Evolutionary conservation across 1,140 invertebrate species (phyloP), one percentile per base, ranked within the genome.

Genomic region (Cepaea nemoralis): DNA sequence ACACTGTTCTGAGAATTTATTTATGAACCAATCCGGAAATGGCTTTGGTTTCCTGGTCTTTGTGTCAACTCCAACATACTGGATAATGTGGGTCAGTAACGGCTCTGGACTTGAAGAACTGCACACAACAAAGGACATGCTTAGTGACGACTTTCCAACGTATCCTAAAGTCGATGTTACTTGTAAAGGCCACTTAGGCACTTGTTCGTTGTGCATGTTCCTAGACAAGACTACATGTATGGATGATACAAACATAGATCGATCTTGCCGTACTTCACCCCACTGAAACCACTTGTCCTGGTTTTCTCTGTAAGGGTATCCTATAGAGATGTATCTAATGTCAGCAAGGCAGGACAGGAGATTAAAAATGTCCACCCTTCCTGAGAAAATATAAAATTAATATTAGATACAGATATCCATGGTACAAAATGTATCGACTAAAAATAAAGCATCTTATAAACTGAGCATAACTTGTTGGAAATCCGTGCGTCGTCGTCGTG

Each of bases 11-110:
- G 24, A 37, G 33, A n/a, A 77, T 39, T 77, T 77, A 19, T 77
- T 59, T 31, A 48, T 63, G 55, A 55, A 77, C 50, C 75, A 63
- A 3, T 77, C 75, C 35, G 75, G 75, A 39, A 77, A 42, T 1
- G 27, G 14, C 45, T 50, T 39, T 50, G 33, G 81, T 42, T 50
- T 77, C 55, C 27, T 27, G 35, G 48, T 76, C 59, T 27, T 33
- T 70, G 27, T 77, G 75, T 77, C 40, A 27, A 59, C 75, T 27
- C 35, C 40, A 59, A 69, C 69, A 27, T 35, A 14, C 63, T 77
- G 33, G n/a, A 45, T 1, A 48, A 50, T 50, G 8, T 19, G 14
- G 24, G 39, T 45, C 12, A 74, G 22, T 3, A 74, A 5, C 31
- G 71, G 71, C n/a, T 74, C 71, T 24, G 14, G 42, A 3, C 37